A percentile compares a stretch with the other conserved stretches of the same genome.
phyloP scores from a whole-genome alignment of 1,140 invertebrate genomes.

The Nymphalis io region DNA sequence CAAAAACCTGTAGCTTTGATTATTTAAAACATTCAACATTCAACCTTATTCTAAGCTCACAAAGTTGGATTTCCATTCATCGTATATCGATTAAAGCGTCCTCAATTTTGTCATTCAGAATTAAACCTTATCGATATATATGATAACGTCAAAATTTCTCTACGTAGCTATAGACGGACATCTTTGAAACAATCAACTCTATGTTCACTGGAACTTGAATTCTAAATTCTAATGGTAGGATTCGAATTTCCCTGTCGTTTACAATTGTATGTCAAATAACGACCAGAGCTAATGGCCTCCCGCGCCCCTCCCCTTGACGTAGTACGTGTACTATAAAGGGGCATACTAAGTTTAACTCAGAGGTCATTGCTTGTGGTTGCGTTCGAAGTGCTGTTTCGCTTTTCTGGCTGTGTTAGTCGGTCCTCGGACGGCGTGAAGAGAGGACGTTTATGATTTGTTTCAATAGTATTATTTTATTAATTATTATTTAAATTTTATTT shows the following conservation, averaged over 20 bases:
- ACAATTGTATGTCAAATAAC: constrained; percentile 44
- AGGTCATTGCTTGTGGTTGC: constrained; percentile 52
- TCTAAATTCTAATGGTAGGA: constrained; percentile 18
- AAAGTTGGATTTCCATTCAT: constrained; percentile 33
- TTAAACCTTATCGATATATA: neutral
- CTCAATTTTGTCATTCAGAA: neutral
- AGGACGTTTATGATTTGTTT: constrained; percentile 39
- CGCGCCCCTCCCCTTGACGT: constrained; percentile 31
- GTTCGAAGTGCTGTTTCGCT: constrained; percentile 49
- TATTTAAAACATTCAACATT: constrained; percentile 25
- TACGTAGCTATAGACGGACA: neutral
- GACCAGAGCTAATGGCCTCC: constrained; percentile 45
- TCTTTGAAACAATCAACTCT: neutral
- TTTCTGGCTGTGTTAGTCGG: constrained; percentile 52
- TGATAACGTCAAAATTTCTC: neutral
- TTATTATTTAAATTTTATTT: constrained; percentile 9
- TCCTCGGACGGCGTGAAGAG: constrained; percentile 37
- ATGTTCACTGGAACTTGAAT: constrained; percentile 30
- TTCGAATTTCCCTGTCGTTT: constrained; percentile 13
- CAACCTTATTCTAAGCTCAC: constrained; percentile 29
- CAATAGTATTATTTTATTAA: constrained; percentile 34
- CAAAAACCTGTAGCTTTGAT: constrained; percentile 72
- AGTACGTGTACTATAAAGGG: constrained; percentile 46
- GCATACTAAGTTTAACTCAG: constrained; percentile 40
- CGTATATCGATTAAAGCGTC: constrained; percentile 29